Base-by-base conservation (phyloP, 2,113 vertebrate genomes). In the Jacana jacana region DNA sequence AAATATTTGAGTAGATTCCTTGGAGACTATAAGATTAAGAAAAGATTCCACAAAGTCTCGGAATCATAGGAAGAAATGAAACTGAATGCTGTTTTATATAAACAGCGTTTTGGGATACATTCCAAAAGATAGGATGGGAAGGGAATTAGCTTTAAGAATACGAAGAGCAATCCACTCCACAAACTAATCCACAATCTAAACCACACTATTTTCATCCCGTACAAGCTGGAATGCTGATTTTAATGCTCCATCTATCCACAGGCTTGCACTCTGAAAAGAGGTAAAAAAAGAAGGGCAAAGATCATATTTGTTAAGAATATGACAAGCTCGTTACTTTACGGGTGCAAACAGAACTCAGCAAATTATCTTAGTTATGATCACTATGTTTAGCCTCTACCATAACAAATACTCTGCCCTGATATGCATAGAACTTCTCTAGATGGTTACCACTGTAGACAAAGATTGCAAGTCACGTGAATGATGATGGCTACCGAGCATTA, bases 31-130 rank as follows among this genome's bases (percentile, higher is more conserved):
- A 40, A 91, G 95, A 87, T 91, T 93, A 94, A 68, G 60, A 49
- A 89, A 85, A 95, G 31, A 95, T 95, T 94, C 77, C 78, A 91
- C 46, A 79, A 63, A 55, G 49, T 80, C 70, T 91, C 49, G 27
- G 82, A 58, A 81, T 75, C 14, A 64, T 71, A 86, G 28, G 57
- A 75, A 75, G 19, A 86, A 89, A 87, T 57, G 1, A 85, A 95
- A 87, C 31, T 60, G 48, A 95, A 79, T 1, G 2, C 14, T 81
- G 10, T 52, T 87, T 80, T 58, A 52, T 89, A 91, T 88, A 88
- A 94, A 94, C 49, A 93, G 31, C 24, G 19, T 58, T 88, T 85
- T 63, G 63, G 63, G 54, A 95, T 30, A 58, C 51, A 73, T 87
- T 93, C 88, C 89, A 93, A 76, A 52, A 86, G 79, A 88, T 69